These are phyloP conservation scores for Rutilus rutilus DNA, from an alignment of 2,113 vertebrate species.

Conservation along the genomic window DNA sequence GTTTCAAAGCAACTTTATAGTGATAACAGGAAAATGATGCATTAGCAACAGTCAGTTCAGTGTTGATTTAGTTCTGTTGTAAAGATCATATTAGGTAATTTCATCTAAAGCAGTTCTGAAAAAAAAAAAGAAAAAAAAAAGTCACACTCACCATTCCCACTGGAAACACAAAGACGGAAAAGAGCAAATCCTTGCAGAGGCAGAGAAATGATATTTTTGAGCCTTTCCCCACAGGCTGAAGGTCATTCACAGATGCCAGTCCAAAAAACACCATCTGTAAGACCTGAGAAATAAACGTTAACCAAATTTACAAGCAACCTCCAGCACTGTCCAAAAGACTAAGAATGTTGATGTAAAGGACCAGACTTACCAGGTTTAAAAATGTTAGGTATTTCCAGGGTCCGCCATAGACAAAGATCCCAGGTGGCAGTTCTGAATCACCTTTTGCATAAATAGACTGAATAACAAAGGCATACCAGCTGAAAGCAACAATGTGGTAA, in stretches of 20 bases:
- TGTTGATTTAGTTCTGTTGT: too few relatives aligned
- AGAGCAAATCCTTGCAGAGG: slow-evolving; percentile 70
- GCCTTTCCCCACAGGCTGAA: slow-evolving; percentile 57
- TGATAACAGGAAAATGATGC: too few relatives aligned
- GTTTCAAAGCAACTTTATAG: too few relatives aligned
- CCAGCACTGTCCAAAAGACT: background rate
- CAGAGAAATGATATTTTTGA: slow-evolving; percentile 48
- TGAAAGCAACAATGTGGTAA: slow-evolving; percentile 68
- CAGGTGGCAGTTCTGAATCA: slow-evolving; percentile 68
- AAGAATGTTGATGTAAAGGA: background rate
- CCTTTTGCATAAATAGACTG: slow-evolving; percentile 65
- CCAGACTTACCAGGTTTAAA: slow-evolving; percentile 74
- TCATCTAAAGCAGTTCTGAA: too few relatives aligned
- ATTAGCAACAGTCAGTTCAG: too few relatives aligned
- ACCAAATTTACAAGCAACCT: background rate
- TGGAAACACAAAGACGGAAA: slow-evolving; percentile 75
- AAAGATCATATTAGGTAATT: too few relatives aligned
- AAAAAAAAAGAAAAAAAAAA: background rate
- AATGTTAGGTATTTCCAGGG: slow-evolving; percentile 81
- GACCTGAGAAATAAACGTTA: slow-evolving; percentile 62
- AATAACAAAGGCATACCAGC: slow-evolving; percentile 73
- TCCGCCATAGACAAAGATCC: slow-evolving; percentile 76
- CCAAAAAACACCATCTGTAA: slow-evolving; percentile 75
- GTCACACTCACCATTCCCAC: slow-evolving; percentile 72
- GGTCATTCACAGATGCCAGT: slow-evolving; percentile 67